Conservation (phyloP, 2,113 vertebrate genomes). For the Chaetops frenatus region DNA sequence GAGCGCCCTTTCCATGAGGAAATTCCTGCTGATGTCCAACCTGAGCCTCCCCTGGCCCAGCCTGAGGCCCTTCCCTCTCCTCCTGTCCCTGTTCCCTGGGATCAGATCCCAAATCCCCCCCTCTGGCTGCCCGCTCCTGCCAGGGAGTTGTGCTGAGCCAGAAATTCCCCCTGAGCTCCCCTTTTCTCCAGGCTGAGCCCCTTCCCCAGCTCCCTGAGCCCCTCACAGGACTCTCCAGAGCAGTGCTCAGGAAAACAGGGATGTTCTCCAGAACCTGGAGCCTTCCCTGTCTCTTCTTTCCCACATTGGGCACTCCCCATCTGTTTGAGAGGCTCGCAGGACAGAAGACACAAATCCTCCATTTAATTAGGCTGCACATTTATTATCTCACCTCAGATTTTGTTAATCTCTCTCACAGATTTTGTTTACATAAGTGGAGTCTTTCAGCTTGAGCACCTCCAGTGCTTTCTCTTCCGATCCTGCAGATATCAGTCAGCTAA, state of each 20-base stretch:
- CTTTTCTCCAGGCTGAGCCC: neutral
- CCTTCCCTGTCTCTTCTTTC: neutral
- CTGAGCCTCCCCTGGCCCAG: neutral
- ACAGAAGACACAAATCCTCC: neutral
- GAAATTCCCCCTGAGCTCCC: neutral
- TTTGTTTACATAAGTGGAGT: constrained; percentile 2
- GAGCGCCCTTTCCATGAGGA: rapidly evolving
- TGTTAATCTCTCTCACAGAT: neutral
- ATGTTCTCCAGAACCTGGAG: neutral
- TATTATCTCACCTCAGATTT: neutral
- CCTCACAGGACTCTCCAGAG: neutral
- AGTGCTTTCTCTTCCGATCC: neutral
- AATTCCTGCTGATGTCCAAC: neutral
- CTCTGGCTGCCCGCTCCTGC: neutral
- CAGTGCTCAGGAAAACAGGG: neutral
- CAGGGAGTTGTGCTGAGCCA: neutral
- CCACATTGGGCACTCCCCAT: neutral
- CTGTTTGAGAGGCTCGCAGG: neutral
- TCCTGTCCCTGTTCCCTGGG: neutral
- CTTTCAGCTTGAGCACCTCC: neutral
- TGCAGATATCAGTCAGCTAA: constrained; percentile 36
- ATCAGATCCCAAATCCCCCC: neutral
- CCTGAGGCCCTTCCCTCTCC: neutral
- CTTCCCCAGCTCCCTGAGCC: neutral
- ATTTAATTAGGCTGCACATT: neutral